These are phyloP conservation scores for Podarcis muralis DNA, from an alignment of 2,113 vertebrate genomes.

Conservation along the genomic window DNA sequence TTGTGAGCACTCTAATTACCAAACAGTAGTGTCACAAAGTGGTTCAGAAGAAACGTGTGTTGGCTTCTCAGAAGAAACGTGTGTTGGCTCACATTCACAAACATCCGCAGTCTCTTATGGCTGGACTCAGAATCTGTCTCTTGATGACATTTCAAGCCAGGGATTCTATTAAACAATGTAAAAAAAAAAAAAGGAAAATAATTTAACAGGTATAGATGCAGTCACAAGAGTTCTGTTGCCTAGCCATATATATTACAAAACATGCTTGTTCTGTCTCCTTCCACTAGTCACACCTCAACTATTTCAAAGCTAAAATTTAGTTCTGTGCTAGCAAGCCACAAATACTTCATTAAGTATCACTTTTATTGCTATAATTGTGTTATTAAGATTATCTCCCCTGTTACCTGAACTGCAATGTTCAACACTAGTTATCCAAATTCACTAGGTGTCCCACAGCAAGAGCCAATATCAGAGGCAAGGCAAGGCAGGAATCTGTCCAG, in stretches of 20 bases:
- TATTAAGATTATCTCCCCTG: background rate
- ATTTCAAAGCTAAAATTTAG: background rate
- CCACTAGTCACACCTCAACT: background rate
- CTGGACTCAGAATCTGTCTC: conserved; percentile 32
- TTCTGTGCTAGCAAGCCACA: background rate
- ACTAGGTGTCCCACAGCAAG: background rate
- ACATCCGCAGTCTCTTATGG: background rate
- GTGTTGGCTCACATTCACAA: accelerated
- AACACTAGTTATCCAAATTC: background rate
- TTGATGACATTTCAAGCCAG: conserved; percentile 36
- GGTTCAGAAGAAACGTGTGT: conserved; percentile 23
- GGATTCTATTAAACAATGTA: background rate
- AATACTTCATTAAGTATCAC: background rate
- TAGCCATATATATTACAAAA: background rate
- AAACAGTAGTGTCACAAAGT: background rate
- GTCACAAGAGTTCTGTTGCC: too few relatives aligned
- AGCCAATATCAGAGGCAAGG: background rate
- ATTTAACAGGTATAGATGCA: background rate
- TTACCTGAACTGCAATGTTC: background rate
- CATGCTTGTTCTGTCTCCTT: too few relatives aligned
- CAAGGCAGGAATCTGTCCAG: background rate
- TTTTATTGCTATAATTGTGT: background rate
- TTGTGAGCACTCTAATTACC: background rate
- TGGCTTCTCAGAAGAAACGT: conserved; percentile 7
- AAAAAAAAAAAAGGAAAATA: background rate